Evolutionary conservation across 2,113 vertebrate species (phyloP), one percentile per base, ranked within the genome.

Genomic region (Lophotis ruficrista): DNA sequence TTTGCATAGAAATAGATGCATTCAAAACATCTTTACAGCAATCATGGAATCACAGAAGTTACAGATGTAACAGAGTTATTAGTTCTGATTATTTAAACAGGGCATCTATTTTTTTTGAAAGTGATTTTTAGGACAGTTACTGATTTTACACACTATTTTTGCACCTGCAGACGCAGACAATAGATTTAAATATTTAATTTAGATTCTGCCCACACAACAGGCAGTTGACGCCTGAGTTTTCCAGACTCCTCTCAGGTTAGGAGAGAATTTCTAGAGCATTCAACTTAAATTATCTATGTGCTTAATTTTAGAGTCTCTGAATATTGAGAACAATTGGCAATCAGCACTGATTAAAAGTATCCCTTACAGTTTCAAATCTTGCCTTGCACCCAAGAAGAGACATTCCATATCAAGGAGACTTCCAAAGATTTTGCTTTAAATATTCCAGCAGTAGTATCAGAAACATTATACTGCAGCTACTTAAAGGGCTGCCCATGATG

Each of bases 41-140:
- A 97, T 80, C 48, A 96, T 64, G 35, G 66, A 87, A 89, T 95
- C 66, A 88, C 35, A 94, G 65, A 96, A 95, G 66, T 97, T 96
- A 95, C 91, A 97, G 77, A 96, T 93, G 87, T 60, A 90, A 87
- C 33, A 81, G 62, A 83, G 76, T 91, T 96, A 90, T 90, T 95
- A 68, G 91, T 87, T 94, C 37, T 87, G 66, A 83, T 90, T 97
- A 88, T 92, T 96, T 92, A 90, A 94, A 94, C 72, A 56, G 83
- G 78, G 79, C 75, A 93, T 96, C 43, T 92, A 50, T 43, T 93
- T 93, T 96, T 96, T 90, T 58, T 53, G 24, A 58, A 53, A 77
- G 43, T 69, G 72, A 48, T 82, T 92, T 92, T 90, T 51, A 41
- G 41, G 90, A 83, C 51, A 87, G n/a, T 57, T 43, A 68, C 80